Base-by-base conservation (phyloP, 1,140 invertebrate species). In the Eumeta japonica region DNA sequence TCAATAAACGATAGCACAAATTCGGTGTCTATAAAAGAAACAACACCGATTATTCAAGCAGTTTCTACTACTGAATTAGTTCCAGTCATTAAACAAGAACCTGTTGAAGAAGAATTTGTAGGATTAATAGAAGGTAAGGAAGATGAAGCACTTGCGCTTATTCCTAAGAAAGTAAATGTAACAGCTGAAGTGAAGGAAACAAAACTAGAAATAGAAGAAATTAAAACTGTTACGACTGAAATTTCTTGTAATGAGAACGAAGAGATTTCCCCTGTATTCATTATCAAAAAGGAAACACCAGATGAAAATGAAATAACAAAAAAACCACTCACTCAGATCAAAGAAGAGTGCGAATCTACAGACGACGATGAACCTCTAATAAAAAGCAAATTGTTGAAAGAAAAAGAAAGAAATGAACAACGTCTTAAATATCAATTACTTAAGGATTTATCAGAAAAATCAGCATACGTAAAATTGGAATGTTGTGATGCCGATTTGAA, bases 351-450 rank as follows among this genome's bases (percentile, higher is more conserved):
- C 2, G 75, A 75, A 47, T 78, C 76, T 9, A 76, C 74, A 2
- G 76, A 78, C 51, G 76, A 78, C 39, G 75, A 78, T 43, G 68
- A 72, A 40, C 76, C 76, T 10, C 48, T 78, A 9, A 73, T 76
- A 36, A 76, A 76, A 48, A 76, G 70, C 43, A 77, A 75, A 55
- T 43, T 73, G 16, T 43, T 67, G 11, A 71, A 74, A 49, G 62
- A 74, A 50, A 72, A 70, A 45, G 58, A 70, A 50, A 48, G 52
- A 42, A 62, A 35, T 39, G 54, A 66, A 40, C n/a, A n/a, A n/a
- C 46, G 44, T 16, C 36, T 67, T 20, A 70, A 72, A 37, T 64
- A 66, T 46, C 57, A 65, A 45, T 35, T 73, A 29, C 35, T 73
- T 34, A 73, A 71, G 48, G 68, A 73, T 41, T 57, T 73, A 38